phyloP scores from a whole-genome alignment of 2,888 invertebrate species.

The Petrolisthes cinctipes region DNA sequence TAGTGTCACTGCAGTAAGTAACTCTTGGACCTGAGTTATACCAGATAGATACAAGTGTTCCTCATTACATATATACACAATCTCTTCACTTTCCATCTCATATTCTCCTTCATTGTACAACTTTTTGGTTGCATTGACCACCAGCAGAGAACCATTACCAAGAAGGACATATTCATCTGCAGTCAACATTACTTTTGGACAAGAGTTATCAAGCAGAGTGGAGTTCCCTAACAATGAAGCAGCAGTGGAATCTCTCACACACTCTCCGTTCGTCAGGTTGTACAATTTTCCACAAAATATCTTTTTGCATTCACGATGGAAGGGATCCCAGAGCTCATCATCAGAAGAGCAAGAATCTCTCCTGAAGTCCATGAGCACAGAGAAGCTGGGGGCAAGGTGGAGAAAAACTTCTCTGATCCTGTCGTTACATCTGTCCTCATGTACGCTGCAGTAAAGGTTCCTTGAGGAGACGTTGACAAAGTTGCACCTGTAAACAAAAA shows the following conservation, averaged over 20 bases:
- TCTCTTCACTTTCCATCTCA: conserved; percentile 65
- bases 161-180: conserved; percentile 63
- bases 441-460: conserved; percentile 1
- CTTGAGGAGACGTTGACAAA: conserved; percentile 51
- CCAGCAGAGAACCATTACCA: conserved; percentile 64
- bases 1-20: conserved; percentile 68
- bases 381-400: conserved; percentile 33
- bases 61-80: conserved; percentile 67
- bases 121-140: conserved; percentile 64
- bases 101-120: conserved; percentile 65
- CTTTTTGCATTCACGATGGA: conserved; percentile 59
- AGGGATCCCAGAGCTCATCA: conserved; percentile 67
- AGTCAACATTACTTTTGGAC: conserved; percentile 66
- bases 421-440: not conserved
- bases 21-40: conserved; percentile 67
- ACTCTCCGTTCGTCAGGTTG: conserved; percentile 61
- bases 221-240: conserved; percentile 24
- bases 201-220: conserved; percentile 55
- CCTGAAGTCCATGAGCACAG: conserved; percentile 65
- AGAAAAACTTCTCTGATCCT: not conserved
- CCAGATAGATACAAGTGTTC: conserved; percentile 52
- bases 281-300: conserved; percentile 59
- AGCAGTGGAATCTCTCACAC: conserved; percentile 24
- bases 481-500: conserved; percentile 63
- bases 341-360: conserved; percentile 35